Evolutionary conservation across 2,888 invertebrate genomes (phyloP).

Genomic region (Polydesmus complanatus): DNA sequence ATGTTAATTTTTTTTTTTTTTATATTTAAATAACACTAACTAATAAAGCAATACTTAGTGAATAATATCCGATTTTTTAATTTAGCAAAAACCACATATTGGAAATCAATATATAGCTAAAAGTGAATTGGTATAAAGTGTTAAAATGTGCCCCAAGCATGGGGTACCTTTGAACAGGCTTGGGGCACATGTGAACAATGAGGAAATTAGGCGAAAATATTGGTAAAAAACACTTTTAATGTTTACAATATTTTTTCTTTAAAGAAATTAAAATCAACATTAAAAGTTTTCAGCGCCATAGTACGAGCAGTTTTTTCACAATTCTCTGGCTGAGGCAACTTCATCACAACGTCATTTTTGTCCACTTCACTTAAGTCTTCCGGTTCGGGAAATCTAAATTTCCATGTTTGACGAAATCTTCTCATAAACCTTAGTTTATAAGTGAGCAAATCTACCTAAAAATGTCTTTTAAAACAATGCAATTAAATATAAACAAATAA

Average conservation of each 20-base stretch:
- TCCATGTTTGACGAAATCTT: background rate
- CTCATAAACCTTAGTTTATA: background rate
- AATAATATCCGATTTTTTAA: no score
- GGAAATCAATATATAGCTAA: no score
- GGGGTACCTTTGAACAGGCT: background rate
- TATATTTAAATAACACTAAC: background rate
- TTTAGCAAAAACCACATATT: no score
- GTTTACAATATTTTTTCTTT: background rate
- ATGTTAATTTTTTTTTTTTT: constrained; percentile 1
- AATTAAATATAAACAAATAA: no score
- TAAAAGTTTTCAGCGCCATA: background rate
- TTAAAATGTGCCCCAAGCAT: background rate
- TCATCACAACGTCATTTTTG: background rate
- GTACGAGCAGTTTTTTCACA: background rate
- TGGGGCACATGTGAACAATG: background rate
- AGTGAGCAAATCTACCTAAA: no score
- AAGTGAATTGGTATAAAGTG: background rate
- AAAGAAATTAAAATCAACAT: background rate
- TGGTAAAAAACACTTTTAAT: background rate
- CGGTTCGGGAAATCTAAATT: background rate
- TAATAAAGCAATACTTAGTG: background rate
- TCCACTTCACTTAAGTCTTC: background rate
- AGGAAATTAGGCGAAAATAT: background rate
- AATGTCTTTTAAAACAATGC: no score
- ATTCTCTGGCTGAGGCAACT: background rate